A percentile compares a stretch with the other conserved stretches of the same genome.
phyloP scores from a whole-genome alignment of 2,113 vertebrate genomes.

The Cariama cristata region DNA sequence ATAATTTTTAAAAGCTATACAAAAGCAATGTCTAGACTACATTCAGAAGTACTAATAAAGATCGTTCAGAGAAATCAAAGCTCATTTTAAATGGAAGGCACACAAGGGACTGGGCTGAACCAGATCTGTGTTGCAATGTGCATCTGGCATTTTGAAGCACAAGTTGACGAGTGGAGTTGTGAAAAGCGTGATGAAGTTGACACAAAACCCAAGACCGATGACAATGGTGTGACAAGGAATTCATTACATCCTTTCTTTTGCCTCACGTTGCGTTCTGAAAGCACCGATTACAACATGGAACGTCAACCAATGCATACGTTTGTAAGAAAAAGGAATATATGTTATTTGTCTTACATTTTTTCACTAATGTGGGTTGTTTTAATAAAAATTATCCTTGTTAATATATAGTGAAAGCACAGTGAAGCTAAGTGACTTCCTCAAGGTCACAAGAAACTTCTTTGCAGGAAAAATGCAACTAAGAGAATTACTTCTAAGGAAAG shows the following conservation, averaged over 20 bases:
- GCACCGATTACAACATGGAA: neutral
- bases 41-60: neutral
- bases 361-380: neutral
- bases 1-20: neutral
- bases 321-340: neutral
- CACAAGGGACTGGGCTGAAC: neutral
- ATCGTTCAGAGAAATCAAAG: neutral
- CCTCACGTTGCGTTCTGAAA: neutral
- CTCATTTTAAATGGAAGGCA: neutral
- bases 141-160: neutral
- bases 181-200: neutral
- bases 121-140: neutral
- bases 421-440: neutral
- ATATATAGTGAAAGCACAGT: neutral
- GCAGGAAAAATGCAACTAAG: neutral
- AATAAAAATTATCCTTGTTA: neutral
- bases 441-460: neutral
- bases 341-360: neutral
- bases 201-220: neutral
- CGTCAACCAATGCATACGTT: neutral
- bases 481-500: neutral
- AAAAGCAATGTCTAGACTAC: neutral
- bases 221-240: neutral
- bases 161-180: neutral
- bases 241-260: neutral